These are phyloP conservation scores for Aphidius gifuensis DNA, from an alignment of 1,140 invertebrate genomes.

Conservation along the genomic window DNA sequence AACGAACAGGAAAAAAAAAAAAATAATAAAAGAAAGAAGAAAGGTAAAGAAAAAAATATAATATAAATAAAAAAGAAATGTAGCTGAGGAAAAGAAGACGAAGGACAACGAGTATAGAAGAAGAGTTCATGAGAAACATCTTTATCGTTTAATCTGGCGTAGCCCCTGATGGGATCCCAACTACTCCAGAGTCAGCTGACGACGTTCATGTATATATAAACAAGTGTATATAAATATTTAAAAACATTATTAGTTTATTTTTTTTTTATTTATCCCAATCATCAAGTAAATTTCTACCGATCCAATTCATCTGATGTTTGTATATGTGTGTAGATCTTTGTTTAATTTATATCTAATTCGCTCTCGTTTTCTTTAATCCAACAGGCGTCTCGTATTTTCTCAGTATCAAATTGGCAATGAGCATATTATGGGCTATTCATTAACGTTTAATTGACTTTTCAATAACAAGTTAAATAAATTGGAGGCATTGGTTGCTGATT, in stretches of 20 bases:
- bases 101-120: conserved; percentile 1
- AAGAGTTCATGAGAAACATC: conserved; percentile 28
- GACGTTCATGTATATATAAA: neutral
- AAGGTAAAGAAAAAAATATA: neutral
- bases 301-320: neutral
- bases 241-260: neutral
- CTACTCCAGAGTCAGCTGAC: conserved; percentile 4
- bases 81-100: neutral
- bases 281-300: neutral
- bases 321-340: neutral
- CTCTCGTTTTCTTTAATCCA: conserved; percentile 22
- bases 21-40: conserved; percentile 1
- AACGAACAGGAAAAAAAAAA: neutral
- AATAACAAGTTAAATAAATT: conserved; percentile 21
- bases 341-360: conserved; percentile 5
- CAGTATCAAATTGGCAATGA: conserved; percentile 14
- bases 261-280: neutral
- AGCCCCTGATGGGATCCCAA: conserved; percentile 12
- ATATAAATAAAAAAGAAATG: neutral
- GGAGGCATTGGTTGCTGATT: neutral
- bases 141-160: conserved; percentile 26
- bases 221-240: conserved; percentile 6
- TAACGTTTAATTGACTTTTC: conserved; percentile 31
- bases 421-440: conserved; percentile 28
- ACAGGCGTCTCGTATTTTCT: conserved; percentile 25